These are phyloP conservation scores for Campodea augens DNA, from an alignment of 1,140 invertebrate genomes.

Conservation along the genomic window DNA sequence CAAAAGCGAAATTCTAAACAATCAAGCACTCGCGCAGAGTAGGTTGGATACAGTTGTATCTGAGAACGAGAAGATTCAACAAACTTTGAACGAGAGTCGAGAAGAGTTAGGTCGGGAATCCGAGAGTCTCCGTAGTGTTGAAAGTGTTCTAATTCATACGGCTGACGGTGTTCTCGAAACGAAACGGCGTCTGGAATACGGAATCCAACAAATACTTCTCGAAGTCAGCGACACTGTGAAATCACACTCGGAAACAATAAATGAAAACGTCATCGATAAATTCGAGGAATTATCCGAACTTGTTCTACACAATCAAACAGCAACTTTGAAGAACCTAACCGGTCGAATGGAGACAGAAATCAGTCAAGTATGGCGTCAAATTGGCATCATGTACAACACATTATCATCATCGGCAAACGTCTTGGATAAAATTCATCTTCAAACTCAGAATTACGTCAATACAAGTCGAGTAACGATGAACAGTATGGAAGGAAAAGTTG, in stretches of 20 bases:
- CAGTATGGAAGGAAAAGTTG: constrained; percentile 57
- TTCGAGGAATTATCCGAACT: constrained; percentile 43
- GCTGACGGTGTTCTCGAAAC: constrained; percentile 66
- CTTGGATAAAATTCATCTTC: constrained; percentile 51
- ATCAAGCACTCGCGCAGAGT: too few species aligned
- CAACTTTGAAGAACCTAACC: constrained; percentile 50
- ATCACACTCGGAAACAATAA: constrained; percentile 40
- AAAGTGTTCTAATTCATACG: constrained; percentile 59
- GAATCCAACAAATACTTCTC: constrained; percentile 62
- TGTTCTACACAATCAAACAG: constrained; percentile 52
- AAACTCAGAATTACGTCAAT: constrained; percentile 61
- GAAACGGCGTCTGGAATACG: constrained; percentile 64
- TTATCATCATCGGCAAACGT: constrained; percentile 51
- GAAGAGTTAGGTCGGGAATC: constrained; percentile 33
- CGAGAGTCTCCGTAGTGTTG: constrained; percentile 42
- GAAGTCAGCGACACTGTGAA: constrained; percentile 52
- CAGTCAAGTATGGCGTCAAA: constrained; percentile 67
- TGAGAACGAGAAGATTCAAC: too few species aligned
- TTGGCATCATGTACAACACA: constrained; percentile 71
- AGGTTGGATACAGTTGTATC: too few species aligned
- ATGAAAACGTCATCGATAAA: constrained; percentile 41
- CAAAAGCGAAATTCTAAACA: too few species aligned
- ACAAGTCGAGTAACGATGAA: constrained; percentile 61
- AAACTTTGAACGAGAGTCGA: constrained; percentile 35
- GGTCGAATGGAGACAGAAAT: constrained; percentile 60